Percentiles rank a stretch among this genome's conserved stretches.
Evolutionary conservation across 2,888 invertebrate genomes (phyloP).

Genomic region (Sinhomidia bicolor): DNA sequence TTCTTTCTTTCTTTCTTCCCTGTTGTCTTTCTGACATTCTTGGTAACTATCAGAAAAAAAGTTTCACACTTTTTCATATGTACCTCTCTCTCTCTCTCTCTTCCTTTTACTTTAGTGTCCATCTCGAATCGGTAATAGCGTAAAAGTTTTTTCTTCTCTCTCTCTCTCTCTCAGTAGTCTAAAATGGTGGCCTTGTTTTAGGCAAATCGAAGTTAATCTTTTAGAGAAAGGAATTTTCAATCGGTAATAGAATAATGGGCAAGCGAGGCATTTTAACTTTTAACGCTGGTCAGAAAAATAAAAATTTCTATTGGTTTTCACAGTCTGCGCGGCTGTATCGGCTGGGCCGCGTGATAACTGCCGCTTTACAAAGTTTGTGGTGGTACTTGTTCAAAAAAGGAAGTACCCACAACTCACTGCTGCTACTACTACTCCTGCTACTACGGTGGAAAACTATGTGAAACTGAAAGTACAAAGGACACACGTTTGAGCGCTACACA

Average conservation of each 20-base stretch:
- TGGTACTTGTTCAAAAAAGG: no score
- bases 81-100: no score
- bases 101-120: not conserved
- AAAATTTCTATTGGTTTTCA: not conserved
- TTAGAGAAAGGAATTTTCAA: not conserved
- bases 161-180: no score
- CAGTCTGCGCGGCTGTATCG: no score
- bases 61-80: not conserved
- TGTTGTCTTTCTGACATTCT: not conserved
- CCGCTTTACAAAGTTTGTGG: not conserved
- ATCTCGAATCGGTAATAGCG: not conserved
- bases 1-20: not conserved
- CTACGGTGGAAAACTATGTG: no score
- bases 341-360: not conserved
- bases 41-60: not conserved
- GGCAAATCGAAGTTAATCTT: conserved; percentile 10
- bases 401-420: no score
- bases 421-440: no score
- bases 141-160: not conserved
- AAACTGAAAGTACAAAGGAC: no score
- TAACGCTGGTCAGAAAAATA: not conserved
- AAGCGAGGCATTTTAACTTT: not conserved
- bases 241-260: not conserved
- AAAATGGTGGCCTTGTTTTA: not conserved
- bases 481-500: no score